These are phyloP conservation scores for Lepidochitona cinerea DNA, from an alignment of 2,888 invertebrate genomes.

Conservation along the genomic window DNA sequence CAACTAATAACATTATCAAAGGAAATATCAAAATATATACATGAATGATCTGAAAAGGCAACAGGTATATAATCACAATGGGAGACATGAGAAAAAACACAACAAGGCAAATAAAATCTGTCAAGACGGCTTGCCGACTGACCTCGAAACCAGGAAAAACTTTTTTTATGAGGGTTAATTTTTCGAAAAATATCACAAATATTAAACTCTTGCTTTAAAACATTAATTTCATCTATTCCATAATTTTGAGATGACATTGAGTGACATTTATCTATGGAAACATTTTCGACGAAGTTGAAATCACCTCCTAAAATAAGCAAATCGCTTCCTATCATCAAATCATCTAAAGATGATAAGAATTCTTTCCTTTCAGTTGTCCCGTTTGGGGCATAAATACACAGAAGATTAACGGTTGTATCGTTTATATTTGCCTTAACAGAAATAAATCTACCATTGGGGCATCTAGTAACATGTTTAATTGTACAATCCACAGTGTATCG, in stretches of 20 bases:
- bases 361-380: background rate
- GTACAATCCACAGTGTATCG: background rate
- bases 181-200: constrained; percentile 18
- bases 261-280: constrained; percentile 13
- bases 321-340: background rate
- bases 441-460: background rate
- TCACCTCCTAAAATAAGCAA: constrained; percentile 20
- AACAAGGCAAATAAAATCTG: background rate
- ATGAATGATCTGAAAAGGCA: background rate
- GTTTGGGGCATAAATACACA: background rate
- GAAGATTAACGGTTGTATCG: background rate
- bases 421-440: background rate
- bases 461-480: too few relatives aligned
- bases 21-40: background rate
- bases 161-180: constrained; percentile 11
- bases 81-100: background rate
- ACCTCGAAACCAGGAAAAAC: background rate
- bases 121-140: background rate
- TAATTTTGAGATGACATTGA: too few relatives aligned
- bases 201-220: constrained; percentile 14
- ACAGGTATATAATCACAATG: background rate
- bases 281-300: constrained; percentile 24
- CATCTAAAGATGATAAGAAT: background rate
- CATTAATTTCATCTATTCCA: constrained; percentile 11
- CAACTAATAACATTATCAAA: background rate